Evolutionary conservation across 2,113 vertebrate genomes (phyloP).

Genomic region (Petroica traversi): DNA sequence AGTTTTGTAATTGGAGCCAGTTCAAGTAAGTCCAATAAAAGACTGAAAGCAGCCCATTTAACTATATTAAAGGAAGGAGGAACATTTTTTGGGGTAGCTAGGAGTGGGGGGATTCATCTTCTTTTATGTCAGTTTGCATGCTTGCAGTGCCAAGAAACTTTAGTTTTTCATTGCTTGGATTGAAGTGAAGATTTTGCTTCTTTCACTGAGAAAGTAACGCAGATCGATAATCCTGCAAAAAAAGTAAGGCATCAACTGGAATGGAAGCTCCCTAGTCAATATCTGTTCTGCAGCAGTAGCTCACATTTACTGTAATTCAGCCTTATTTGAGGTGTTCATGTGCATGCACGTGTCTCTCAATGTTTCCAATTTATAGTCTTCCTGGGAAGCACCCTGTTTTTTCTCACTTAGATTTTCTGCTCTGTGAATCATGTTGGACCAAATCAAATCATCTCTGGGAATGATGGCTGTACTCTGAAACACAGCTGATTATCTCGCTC

Average conservation of each 20-base stretch:
- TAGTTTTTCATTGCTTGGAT: background rate
- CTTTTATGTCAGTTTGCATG: background rate
- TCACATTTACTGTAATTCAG: background rate
- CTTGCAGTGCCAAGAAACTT: background rate
- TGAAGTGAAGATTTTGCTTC: background rate
- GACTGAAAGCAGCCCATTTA: background rate
- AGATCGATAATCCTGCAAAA: background rate
- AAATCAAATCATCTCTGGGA: background rate
- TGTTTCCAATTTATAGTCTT: background rate
- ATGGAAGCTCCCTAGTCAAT: background rate
- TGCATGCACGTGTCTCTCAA: background rate
- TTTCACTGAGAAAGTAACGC: background rate
- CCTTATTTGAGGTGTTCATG: background rate
- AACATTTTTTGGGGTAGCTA: background rate
- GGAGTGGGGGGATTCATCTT: background rate
- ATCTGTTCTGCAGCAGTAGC: background rate
- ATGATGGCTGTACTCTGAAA: background rate
- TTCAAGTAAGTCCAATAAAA: slow-evolving; percentile 7
- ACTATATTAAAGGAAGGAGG: background rate
- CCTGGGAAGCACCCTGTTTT: background rate
- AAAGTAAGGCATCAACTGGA: background rate
- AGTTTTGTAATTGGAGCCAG: background rate
- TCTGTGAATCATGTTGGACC: background rate
- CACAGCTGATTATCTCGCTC: background rate
- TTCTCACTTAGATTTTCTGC: background rate